Conservation (phyloP, 2,888 invertebrate genomes). For the Enchytraeus crypticus region DNA sequence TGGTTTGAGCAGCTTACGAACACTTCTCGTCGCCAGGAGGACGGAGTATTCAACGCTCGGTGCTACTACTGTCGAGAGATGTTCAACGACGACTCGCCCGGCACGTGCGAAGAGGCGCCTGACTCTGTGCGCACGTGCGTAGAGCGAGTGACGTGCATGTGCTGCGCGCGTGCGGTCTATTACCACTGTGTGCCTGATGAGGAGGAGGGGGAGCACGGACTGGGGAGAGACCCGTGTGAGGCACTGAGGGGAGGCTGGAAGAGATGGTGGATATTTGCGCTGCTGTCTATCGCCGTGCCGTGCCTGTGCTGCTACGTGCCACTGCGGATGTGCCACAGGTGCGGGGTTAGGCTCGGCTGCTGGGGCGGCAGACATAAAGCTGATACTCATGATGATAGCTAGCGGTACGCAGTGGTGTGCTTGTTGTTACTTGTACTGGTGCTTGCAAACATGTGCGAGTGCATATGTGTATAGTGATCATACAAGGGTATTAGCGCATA, state of each 20-base stretch:
- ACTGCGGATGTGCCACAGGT: conserved; percentile 71
- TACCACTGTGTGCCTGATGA: conserved; percentile 88
- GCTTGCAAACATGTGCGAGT: too few relatives aligned
- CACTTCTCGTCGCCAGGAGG: not conserved
- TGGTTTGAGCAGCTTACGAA: too few relatives aligned
- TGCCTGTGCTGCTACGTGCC: conserved; percentile 90
- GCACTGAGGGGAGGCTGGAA: conserved; percentile 58
- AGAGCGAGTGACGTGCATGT: conserved; percentile 72
- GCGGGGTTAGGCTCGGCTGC: conserved; percentile 68
- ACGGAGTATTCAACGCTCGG: conserved; percentile 30
- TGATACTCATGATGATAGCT: too few relatives aligned
- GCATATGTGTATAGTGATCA: too few relatives aligned
- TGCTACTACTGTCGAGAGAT: conserved; percentile 53
- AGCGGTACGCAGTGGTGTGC: too few relatives aligned
- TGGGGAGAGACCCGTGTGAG: conserved; percentile 73
- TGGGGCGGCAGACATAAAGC: conserved; percentile 49
- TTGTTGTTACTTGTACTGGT: too few relatives aligned
- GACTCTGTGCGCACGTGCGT: conserved; percentile 69
- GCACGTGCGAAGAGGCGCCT: conserved; percentile 65
- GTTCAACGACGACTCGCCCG: too few relatives aligned
- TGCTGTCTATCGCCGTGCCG: conserved; percentile 78
- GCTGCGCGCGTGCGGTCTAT: conserved; percentile 77
- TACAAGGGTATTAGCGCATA: too few relatives aligned
- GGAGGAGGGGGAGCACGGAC: conserved; percentile 62
- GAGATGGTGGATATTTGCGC: conserved; percentile 75